Evolutionary conservation across 2,888 invertebrate genomes (phyloP).

Genomic region (Agrilus cyanescens): DNA sequence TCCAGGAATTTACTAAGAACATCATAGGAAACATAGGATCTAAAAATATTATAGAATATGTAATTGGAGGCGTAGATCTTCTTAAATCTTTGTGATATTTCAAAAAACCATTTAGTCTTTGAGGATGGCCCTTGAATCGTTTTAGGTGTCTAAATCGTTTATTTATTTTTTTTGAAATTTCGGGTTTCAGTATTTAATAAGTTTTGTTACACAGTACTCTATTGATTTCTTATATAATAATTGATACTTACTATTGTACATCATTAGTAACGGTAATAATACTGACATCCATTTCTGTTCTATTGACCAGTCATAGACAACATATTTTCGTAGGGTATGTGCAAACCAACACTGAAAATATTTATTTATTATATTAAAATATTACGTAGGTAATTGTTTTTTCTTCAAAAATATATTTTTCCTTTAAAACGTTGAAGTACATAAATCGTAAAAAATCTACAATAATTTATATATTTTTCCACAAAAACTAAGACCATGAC

Average conservation of each 20-base stretch:
- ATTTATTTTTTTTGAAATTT: too few relatives aligned
- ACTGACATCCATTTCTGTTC: slow-evolving; percentile 95
- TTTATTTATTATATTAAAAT: slow-evolving; percentile 3
- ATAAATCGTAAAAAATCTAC: background rate
- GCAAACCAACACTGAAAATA: slow-evolving; percentile 83
- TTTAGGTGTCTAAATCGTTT: background rate
- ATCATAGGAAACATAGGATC: slow-evolving; percentile 91
- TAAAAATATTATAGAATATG: slow-evolving; percentile 35
- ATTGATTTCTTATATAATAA: background rate
- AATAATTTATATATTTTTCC: slow-evolving; percentile 1
- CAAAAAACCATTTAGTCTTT: background rate
- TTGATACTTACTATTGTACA: slow-evolving; percentile 74
- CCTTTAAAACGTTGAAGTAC: background rate
- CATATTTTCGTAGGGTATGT: slow-evolving; percentile 75
- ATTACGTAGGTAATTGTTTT: background rate
- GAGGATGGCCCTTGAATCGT: background rate
- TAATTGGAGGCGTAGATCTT: background rate
- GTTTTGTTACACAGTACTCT: too few relatives aligned
- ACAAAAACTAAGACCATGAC: too few relatives aligned
- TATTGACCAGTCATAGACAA: slow-evolving; percentile 88
- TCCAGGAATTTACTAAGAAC: slow-evolving; percentile 77
- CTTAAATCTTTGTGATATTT: background rate
- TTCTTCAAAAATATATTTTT: background rate
- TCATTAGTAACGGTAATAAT: slow-evolving; percentile 71
- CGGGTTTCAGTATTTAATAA: too few relatives aligned